Evolutionary conservation across 2,888 invertebrate genomes (phyloP).

Genomic region (Caenorhabditis angaria): DNA sequence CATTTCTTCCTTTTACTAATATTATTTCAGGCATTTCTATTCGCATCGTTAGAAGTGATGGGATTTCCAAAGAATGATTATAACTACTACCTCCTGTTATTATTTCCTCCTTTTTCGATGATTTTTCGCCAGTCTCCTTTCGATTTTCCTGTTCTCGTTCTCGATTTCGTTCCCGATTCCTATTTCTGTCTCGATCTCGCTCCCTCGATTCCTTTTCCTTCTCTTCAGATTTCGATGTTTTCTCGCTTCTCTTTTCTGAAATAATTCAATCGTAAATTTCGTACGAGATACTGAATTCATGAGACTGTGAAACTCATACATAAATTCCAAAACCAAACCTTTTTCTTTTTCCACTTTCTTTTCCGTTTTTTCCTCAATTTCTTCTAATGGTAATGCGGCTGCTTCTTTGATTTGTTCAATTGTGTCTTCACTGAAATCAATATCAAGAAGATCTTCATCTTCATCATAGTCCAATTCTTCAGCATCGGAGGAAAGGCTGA

Average conservation of each 20-base stretch:
- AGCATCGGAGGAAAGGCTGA: conserved; percentile 2
- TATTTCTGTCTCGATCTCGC: background rate
- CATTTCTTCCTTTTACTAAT: too few relatives aligned
- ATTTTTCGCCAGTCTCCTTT: background rate
- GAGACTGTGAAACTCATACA: background rate
- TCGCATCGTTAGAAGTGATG: conserved; percentile 38
- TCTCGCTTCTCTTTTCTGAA: conserved; percentile 6
- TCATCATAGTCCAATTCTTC: conserved; percentile 34
- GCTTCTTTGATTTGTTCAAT: conserved; percentile 20
- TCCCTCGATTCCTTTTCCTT: background rate
- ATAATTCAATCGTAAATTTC: too few relatives aligned
- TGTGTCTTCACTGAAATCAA: conserved; percentile 43
- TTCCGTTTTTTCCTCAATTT: conserved; percentile 4
- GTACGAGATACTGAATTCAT: too few relatives aligned
- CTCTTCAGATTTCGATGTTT: background rate
- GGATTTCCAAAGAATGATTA: too few relatives aligned
- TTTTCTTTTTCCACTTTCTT: conserved; percentile 8
- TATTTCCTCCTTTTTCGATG: conserved; percentile 1
- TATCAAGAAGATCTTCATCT: conserved; percentile 44
- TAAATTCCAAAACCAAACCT: conserved; percentile 6
- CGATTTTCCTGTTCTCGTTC: conserved; percentile 1
- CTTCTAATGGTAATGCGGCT: background rate
- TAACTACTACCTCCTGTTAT: conserved; percentile 18
- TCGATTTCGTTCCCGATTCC: background rate
- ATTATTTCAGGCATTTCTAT: conserved; percentile 21